Percentiles rank a stretch among this genome's conserved stretches.
These are phyloP conservation scores for Drosophila seclusa DNA, from an alignment of 2,888 invertebrate species.

Conservation along the genomic window DNA sequence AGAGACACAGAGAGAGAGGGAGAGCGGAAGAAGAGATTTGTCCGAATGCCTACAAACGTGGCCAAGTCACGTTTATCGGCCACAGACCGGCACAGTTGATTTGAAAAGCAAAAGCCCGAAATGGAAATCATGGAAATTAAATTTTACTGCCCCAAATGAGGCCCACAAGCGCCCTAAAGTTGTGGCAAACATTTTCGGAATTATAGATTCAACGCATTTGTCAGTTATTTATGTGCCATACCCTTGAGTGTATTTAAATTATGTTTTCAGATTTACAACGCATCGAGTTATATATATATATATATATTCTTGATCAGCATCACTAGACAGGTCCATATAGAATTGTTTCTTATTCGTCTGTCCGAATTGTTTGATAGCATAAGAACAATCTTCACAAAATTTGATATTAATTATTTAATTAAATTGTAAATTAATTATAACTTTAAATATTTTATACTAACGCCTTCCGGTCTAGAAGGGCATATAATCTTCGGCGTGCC, in stretches of 20 bases:
- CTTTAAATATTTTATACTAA: not conserved
- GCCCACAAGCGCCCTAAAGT: not conserved
- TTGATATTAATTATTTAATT: not conserved
- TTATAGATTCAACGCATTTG: conserved; percentile 15
- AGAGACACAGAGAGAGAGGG: not conserved
- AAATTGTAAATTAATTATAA: not conserved
- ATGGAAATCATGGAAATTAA: conserved; percentile 28
- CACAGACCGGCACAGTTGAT: conserved; percentile 53
- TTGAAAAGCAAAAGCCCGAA: not conserved
- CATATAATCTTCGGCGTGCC: not conserved
- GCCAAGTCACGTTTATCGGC: conserved; percentile 73
- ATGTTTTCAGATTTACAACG: not conserved
- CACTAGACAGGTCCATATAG: not conserved
- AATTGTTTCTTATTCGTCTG: not conserved
- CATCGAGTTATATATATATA: not conserved
- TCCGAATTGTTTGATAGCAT: not conserved
- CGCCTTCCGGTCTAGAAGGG: not conserved
- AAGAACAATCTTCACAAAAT: not conserved
- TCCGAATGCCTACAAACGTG: conserved; percentile 58
- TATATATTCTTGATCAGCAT: not conserved
- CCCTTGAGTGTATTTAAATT: not conserved
- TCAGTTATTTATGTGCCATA: not conserved
- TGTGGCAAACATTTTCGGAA: conserved; percentile 6
- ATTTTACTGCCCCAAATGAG: conserved; percentile 7
- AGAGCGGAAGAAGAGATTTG: not conserved